Base-by-base conservation (phyloP, 92 coral and sea anemone genomes). In the Parazoanthus swiftii region DNA sequence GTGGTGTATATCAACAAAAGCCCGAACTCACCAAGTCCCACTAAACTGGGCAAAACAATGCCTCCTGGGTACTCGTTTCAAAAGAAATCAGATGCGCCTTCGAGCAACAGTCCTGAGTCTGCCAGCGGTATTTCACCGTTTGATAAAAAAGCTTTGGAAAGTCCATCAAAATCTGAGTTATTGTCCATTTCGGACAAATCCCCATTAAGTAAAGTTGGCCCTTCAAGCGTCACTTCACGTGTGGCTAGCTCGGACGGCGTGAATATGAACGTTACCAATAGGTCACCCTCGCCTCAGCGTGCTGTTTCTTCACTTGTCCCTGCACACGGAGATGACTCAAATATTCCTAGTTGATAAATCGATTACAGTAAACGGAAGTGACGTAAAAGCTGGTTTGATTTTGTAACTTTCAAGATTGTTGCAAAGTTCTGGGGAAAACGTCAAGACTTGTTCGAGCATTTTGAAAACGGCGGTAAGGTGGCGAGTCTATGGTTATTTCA, bases 1-100 rank as follows among this genome's bases (percentile, higher is more conserved):
- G 56, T 74, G 20, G 76, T 25, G 2, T 79, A 76, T 38, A 77
- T 59, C 10, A 72, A 85, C 74, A 76, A 26, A 7, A 85, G 42
- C 65, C 73, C 88, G 29, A 74, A 46, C 13, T 74, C 59, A 46
- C 29, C 79, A 20, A 44, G 11, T 43, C n/a, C 33, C 15, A 71
- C 73, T 5, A 23, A 37, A 35, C 8, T 68, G 51, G 48, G 10
- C 50, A 36, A 82, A 71, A 33, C 36, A 20, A 4, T 5, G 29
- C 14, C 37, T 25, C 9, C 72, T 59, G 35, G 51, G 74, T 59
- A 20, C 39, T 16, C 72, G 33, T 8, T 65, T 5, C 25, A 39
- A 20, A 65, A 39, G 8, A 58, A 36, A 10, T 21, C 18, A 39
- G 36, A 6, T 16, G 36, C 50, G 54, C 59, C 76, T 16, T 3